A percentile compares a stretch with the other conserved stretches of the same genome.
phyloP scores from a whole-genome alignment of 2,113 vertebrate species.

The Hemibates koningsi region DNA sequence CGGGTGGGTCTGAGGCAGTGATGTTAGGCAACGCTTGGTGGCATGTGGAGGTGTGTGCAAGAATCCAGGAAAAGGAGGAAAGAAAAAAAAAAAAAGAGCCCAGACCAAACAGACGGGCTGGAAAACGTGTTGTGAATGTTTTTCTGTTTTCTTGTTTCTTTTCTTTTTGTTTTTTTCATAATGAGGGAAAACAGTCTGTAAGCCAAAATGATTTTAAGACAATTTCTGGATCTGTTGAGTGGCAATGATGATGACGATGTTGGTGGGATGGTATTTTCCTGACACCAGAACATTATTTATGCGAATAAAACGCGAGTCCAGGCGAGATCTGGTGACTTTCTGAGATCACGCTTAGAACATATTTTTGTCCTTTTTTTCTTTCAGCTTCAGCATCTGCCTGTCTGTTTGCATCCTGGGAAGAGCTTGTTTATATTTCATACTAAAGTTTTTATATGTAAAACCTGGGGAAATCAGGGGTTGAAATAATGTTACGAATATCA shows the following conservation, averaged over 20 bases:
- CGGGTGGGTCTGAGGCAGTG: constrained; percentile 11
- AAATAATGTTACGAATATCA: background rate
- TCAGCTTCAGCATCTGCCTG: constrained; percentile 58
- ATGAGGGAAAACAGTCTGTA: constrained; percentile 70
- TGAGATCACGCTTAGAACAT: constrained; percentile 64
- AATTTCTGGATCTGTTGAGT: constrained; percentile 73
- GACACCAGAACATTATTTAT: constrained; percentile 67
- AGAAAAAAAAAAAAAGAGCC: background rate
- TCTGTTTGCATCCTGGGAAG: constrained; percentile 65
- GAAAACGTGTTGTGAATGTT: constrained; percentile 77
- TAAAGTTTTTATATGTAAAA: constrained; percentile 86
- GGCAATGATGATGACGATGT: constrained; percentile 27
- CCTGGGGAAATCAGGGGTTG: constrained; percentile 61
- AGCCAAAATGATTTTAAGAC: constrained; percentile 73
- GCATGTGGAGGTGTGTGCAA: constrained; percentile 70
- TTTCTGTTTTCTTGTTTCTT: background rate
- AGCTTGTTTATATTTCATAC: constrained; percentile 95
- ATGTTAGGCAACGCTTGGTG: constrained; percentile 50
- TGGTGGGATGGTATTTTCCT: background rate
- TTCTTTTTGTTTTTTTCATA: constrained; percentile 50
- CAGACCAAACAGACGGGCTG: constrained; percentile 80
- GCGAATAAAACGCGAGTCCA: constrained; percentile 73
- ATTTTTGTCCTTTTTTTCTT: constrained; percentile 69
- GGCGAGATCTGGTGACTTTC: background rate
- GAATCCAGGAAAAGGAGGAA: constrained; percentile 1